Evolutionary conservation across 1,140 invertebrate genomes (phyloP), one percentile per base, ranked within the genome.

Genomic region (Cotesia chilonis): DNA sequence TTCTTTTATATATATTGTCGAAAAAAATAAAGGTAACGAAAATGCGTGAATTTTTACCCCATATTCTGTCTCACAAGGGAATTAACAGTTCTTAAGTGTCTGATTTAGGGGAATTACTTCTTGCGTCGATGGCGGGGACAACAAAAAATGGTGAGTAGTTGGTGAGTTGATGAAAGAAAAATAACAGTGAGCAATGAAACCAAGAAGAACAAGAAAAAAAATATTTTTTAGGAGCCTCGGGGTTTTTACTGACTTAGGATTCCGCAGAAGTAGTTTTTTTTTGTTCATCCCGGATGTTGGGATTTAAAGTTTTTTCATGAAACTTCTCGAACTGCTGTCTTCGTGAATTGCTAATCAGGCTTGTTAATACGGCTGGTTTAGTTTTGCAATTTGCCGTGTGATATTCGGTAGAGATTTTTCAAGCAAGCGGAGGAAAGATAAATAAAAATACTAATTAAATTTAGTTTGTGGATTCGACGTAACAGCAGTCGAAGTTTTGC

Each of bases 341-440:
- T 35, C 61, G 14, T 60, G 61, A 64, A 41, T 64, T 64, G 37
- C 61, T 64, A 64, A 64, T 64, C 35, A 64, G 35, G n/a, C 36
- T 17, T 12, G 17, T 61, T 35, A 61, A 61, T 10, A 61, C 35
- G 35, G 28, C 10, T 6, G 17, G 2, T 64, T 64, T 14, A 38
- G n/a, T 64, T 64, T 64, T 5, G 7, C 12, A 35, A 35, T 60
- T 60, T 61, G 35, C 10, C 60, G 20, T 61, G 17, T 61, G 9
- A 28, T 61, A 9, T 61, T 61, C 20, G 6, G 28, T 3, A 1
- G 28, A 28, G 28, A 28, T 28, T 28, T 28, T 28, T 28, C 28
- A 28, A 47, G 41, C 41, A 47, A 47, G 6, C 7, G 41, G 4
- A 47, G 10, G 10, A 47, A 47, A 47, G 38, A 41, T 9, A 47